These are phyloP conservation scores for Lytechinus pictus DNA, from an alignment of 35 echinoderm and acorn worm genomes.

Conservation along the genomic window DNA sequence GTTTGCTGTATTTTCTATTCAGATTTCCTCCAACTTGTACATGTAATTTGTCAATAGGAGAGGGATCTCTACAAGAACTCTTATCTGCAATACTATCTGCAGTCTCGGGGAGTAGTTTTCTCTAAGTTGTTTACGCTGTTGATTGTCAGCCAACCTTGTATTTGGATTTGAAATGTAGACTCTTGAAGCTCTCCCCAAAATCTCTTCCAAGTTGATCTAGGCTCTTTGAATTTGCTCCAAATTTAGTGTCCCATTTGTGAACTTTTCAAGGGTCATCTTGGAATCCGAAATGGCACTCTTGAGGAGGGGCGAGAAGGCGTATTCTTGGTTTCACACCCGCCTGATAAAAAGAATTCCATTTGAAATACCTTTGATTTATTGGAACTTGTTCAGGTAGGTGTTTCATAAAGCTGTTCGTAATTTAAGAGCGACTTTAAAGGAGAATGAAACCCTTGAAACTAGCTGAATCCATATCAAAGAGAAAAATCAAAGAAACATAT, in stretches of 20 bases:
- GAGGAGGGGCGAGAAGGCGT: neutral
- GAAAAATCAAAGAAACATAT: too few relatives aligned
- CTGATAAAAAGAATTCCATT: too few relatives aligned
- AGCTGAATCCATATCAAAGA: too few relatives aligned
- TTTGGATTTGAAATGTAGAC: slow-evolving; percentile 36
- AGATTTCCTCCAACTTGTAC: neutral
- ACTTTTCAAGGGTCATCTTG: neutral
- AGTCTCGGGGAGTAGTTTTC: neutral
- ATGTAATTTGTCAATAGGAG: neutral
- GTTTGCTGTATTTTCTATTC: neutral
- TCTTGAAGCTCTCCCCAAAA: slow-evolving; percentile 1
- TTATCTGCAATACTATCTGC: neutral
- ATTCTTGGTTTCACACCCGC: too few relatives aligned
- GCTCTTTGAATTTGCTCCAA: neutral
- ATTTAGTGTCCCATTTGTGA: slow-evolving; percentile 18
- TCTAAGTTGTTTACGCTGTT: neutral
- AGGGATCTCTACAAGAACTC: neutral
- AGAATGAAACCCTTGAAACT: too few relatives aligned
- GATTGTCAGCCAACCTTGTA: slow-evolving; percentile 26
- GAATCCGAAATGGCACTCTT: neutral
- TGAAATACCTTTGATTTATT: neutral
- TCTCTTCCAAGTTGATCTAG: neutral
- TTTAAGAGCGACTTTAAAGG: too few relatives aligned
- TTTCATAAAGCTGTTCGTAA: too few relatives aligned
- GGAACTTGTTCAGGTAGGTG: neutral